Evolutionary conservation across 35 echinoderm and acorn worm species (phyloP).

Genomic region (Diadema setosum): DNA sequence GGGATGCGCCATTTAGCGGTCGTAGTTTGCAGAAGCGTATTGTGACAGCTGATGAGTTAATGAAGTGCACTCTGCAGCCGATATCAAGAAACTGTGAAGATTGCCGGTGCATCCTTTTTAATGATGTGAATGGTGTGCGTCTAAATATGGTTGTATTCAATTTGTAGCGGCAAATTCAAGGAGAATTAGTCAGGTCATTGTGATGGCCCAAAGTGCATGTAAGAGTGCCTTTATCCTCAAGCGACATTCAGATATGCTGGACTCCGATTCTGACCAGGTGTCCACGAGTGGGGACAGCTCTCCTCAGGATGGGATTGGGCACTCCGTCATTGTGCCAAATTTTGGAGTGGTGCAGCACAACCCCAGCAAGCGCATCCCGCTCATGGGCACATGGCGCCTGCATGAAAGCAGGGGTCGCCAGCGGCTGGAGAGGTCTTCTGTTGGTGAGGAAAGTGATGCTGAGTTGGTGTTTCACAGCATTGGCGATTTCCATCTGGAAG

Average conservation of each 20-base stretch:
- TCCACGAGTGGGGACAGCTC: not conserved
- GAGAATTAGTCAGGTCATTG: no score
- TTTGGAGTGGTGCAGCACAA: slow-evolving; percentile 10
- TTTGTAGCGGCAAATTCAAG: no score
- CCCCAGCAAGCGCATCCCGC: not conserved
- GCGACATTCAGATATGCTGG: not conserved
- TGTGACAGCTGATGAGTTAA: not conserved
- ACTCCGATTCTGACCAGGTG: not conserved
- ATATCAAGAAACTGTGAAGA: not conserved
- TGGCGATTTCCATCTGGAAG: not conserved
- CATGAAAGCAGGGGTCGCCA: not conserved
- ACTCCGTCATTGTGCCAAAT: not conserved
- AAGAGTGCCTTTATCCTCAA: no score
- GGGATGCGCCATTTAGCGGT: not conserved
- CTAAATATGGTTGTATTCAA: no score
- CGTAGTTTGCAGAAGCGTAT: not conserved
- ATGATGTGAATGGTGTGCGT: no score
- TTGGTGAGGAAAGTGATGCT: not conserved
- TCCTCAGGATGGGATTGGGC: not conserved
- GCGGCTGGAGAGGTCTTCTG: not conserved
- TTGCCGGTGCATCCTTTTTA: no score
- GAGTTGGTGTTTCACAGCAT: not conserved
- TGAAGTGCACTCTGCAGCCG: no score
- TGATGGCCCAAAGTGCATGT: no score
- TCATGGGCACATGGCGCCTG: not conserved